phyloP scores from a whole-genome alignment of 2,113 vertebrate species.

The Eulacestoma nigropectus region DNA sequence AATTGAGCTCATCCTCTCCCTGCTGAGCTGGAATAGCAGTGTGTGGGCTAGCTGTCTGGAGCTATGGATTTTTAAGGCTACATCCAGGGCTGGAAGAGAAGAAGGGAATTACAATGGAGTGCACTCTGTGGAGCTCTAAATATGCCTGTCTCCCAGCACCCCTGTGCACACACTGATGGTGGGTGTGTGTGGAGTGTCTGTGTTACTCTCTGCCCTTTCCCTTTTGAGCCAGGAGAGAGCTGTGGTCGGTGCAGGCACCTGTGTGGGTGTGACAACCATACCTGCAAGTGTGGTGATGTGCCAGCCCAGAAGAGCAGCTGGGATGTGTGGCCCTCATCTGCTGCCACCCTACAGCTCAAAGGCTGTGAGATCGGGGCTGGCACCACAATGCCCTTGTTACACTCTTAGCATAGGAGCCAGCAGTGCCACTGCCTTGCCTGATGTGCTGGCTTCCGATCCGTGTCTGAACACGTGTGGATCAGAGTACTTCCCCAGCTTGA shows the following conservation, averaged over 20 bases:
- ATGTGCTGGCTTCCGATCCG: rapidly evolving
- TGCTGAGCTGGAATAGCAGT: not conserved
- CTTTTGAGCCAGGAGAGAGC: not conserved
- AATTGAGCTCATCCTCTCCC: not conserved
- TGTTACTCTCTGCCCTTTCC: not conserved
- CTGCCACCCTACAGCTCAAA: not conserved
- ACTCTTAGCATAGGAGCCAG: not conserved
- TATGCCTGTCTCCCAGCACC: not conserved
- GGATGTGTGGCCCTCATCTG: not conserved
- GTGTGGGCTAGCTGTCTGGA: not conserved
- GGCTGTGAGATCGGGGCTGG: not conserved
- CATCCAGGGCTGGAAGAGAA: not conserved
- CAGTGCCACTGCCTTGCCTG: not conserved
- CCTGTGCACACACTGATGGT: not conserved
- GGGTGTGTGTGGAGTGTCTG: not conserved
- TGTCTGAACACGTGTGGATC: not conserved
- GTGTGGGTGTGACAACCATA: not conserved
- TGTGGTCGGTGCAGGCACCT: not conserved
- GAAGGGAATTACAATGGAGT: not conserved
- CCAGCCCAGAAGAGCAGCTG: not conserved
- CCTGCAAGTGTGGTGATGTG: not conserved
- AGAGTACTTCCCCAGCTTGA: not conserved
- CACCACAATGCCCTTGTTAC: not conserved
- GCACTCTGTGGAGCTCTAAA: not conserved
- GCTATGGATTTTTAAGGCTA: not conserved